Percentiles rank a stretch among this genome's conserved stretches.
Evolutionary conservation across 2,888 invertebrate species (phyloP).

Genomic region (Pharmacophagus antenor): DNA sequence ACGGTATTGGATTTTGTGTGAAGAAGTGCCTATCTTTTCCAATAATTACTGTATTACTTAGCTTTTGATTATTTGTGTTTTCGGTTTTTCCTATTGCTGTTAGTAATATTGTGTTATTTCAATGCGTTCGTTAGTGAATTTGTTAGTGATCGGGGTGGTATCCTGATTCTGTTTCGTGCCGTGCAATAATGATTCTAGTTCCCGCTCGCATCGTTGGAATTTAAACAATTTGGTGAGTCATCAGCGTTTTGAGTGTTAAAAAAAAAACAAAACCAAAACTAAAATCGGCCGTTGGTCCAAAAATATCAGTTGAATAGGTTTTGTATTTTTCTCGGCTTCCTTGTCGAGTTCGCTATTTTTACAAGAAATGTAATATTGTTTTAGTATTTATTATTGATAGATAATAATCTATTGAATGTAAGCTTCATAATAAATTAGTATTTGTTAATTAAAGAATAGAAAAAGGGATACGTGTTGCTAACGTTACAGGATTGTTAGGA

Average conservation of each 20-base stretch:
- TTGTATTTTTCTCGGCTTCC: slow-evolving; percentile 21
- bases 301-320: slow-evolving; percentile 34
- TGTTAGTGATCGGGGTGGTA: slow-evolving; percentile 68
- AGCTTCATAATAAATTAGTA: not conserved
- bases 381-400: not conserved
- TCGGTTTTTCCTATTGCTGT: slow-evolving; percentile 39
- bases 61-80: slow-evolving; percentile 49
- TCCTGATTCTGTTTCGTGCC: slow-evolving; percentile 67
- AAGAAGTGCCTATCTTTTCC: slow-evolving; percentile 66
- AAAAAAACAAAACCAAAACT: slow-evolving; percentile 22
- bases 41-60: slow-evolving; percentile 49
- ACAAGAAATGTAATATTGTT: slow-evolving; percentile 7
- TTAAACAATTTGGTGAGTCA: slow-evolving; percentile 80
- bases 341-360: slow-evolving; percentile 15
- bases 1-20: slow-evolving; percentile 68
- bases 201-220: slow-evolving; percentile 75
- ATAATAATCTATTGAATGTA: not conserved
- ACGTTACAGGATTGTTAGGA: not conserved
- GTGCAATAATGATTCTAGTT: slow-evolving; percentile 71
- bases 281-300: slow-evolving; percentile 18
- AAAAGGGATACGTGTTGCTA: not conserved
- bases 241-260: slow-evolving; percentile 50
- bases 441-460: not conserved
- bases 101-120: slow-evolving; percentile 54
- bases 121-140: slow-evolving; percentile 56